phyloP scores from a whole-genome alignment of 2,113 vertebrate genomes.

The Craseonycteris thonglongyai region DNA sequence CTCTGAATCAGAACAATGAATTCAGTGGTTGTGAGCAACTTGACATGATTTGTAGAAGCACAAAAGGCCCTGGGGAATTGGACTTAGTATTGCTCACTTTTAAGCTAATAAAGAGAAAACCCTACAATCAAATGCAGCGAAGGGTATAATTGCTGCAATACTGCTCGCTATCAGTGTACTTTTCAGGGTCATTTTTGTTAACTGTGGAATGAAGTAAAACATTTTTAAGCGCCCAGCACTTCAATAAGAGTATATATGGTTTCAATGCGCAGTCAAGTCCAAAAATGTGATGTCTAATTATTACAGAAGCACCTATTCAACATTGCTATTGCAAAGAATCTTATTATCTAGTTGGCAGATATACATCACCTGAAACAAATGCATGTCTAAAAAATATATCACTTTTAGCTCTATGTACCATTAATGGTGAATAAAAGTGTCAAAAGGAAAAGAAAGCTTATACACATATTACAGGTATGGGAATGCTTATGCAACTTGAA shows the following conservation, averaged over 20 bases:
- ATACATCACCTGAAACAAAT: conserved; percentile 52
- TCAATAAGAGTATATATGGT: conserved; percentile 37
- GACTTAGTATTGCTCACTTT: conserved; percentile 65
- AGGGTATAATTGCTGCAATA: conserved; percentile 61
- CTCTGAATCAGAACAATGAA: conserved; percentile 54
- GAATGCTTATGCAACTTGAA: conserved; percentile 33
- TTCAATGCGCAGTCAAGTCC: conserved; percentile 42
- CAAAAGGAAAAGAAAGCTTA: conserved; percentile 43
- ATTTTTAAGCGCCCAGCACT: conserved; percentile 44
- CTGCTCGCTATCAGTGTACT: conserved; percentile 47
- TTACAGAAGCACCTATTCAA: conserved; percentile 6
- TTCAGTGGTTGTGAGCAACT: conserved; percentile 55
- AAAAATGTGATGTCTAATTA: not conserved
- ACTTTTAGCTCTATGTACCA: conserved; percentile 26
- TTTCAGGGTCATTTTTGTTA: conserved; percentile 66
- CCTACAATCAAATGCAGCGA: conserved; percentile 59
- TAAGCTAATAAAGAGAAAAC: conserved; percentile 67
- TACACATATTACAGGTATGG: conserved; percentile 33
- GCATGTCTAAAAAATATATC: conserved; percentile 45
- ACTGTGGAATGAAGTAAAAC: conserved; percentile 55
- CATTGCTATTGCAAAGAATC: conserved; percentile 9
- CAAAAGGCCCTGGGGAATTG: conserved; percentile 52
- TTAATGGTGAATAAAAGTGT: conserved; percentile 57
- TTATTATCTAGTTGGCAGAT: conserved; percentile 18
- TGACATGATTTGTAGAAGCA: conserved; percentile 67